Evolutionary conservation across 2,797 vertebrate genomes (phyloP).

Genomic region (Knipowitschia caucasica): DNA sequence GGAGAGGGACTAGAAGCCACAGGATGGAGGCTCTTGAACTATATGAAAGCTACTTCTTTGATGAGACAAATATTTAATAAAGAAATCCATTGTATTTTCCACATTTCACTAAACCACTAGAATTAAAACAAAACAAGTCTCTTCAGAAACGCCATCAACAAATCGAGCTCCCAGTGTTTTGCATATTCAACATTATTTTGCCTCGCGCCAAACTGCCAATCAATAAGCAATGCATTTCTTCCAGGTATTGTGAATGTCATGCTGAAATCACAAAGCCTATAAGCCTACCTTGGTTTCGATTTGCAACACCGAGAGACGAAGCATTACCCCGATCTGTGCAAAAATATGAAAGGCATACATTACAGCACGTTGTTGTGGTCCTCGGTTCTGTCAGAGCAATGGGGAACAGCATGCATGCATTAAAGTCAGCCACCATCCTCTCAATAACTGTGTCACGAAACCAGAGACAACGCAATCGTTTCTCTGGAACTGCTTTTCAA

Average conservation of each 20-base stretch:
- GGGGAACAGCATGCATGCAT: slow-evolving; percentile 58
- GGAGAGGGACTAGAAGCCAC: too few relatives aligned
- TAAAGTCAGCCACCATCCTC: slow-evolving; percentile 5
- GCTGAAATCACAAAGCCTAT: slow-evolving; percentile 68
- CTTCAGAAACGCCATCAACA: background rate
- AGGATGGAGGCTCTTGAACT: too few relatives aligned
- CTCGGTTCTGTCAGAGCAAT: slow-evolving; percentile 51
- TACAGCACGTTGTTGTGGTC: slow-evolving; percentile 58
- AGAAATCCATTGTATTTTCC: background rate
- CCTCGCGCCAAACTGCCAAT: slow-evolving; percentile 23
- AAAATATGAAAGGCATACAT: slow-evolving; percentile 85
- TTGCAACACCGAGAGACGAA: slow-evolving; percentile 97
- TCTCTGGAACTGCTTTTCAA: background rate
- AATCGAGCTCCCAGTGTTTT: slow-evolving; percentile 19
- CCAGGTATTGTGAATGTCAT: slow-evolving; percentile 42
- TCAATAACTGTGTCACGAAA: background rate
- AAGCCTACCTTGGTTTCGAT: slow-evolving; percentile 96
- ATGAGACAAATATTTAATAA: background rate
- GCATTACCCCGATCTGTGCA: slow-evolving; percentile 94
- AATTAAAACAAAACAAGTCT: background rate
- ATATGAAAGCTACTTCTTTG: background rate
- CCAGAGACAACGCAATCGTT: background rate
- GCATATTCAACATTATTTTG: slow-evolving; percentile 22
- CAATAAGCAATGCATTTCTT: slow-evolving; percentile 37
- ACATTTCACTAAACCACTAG: background rate